Evolutionary conservation across 2,113 vertebrate genomes (phyloP).

Genomic region (Tragelaphus strepsiceros): DNA sequence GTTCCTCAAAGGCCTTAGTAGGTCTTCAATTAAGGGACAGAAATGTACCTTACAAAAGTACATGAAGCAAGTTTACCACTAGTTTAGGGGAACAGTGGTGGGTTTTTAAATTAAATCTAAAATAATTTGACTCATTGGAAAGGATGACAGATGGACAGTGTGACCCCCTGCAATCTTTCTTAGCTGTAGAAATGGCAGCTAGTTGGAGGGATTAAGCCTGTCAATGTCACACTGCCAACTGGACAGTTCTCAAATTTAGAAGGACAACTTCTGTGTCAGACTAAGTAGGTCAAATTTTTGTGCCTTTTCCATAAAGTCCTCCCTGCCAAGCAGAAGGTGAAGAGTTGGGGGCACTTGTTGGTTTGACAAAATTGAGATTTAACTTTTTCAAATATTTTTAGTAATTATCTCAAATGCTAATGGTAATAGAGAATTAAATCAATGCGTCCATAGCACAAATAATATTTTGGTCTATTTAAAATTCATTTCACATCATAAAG

Average conservation of each 20-base stretch:
- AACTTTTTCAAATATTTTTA: background rate
- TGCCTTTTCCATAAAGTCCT: constrained; percentile 12
- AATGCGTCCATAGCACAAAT: background rate
- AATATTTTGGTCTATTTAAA: background rate
- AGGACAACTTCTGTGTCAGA: constrained; percentile 15
- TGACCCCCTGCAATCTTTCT: background rate
- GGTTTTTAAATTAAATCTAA: background rate
- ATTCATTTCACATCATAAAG: background rate
- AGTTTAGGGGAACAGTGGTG: background rate
- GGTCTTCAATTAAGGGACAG: background rate
- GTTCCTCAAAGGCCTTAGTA: background rate
- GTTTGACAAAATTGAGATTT: background rate
- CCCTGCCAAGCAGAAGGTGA: background rate
- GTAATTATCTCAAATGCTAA: background rate
- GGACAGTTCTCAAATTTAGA: constrained; percentile 32
- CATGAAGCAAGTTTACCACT: background rate
- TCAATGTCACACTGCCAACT: background rate
- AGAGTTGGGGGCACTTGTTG: background rate
- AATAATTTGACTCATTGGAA: background rate
- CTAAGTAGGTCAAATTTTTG: constrained; percentile 14
- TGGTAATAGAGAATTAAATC: background rate
- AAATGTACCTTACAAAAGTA: background rate
- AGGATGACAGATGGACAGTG: constrained; percentile 29
- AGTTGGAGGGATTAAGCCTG: background rate
- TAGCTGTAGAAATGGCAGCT: constrained; percentile 16